Base-by-base conservation (phyloP, 1,140 invertebrate genomes). In the Heliconius himera region DNA sequence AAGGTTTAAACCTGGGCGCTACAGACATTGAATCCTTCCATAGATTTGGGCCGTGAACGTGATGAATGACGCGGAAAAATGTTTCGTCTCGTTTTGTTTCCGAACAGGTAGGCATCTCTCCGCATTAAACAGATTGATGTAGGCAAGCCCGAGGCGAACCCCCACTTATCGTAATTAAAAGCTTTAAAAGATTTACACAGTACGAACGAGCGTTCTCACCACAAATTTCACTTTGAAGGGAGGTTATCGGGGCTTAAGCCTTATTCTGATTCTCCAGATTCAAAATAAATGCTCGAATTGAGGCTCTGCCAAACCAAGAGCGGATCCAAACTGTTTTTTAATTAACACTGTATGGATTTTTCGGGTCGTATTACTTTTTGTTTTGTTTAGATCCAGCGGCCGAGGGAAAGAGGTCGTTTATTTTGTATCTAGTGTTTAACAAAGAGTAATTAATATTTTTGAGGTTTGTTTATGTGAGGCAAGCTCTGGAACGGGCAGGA, bases 151-250 rank as follows among this genome's bases (percentile, higher is more conserved):
- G 77, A 82, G 77, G 75, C 66, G 79, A 79, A 73, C 75, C 75
- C 72, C 86, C 90, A 91, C 90, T 93, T 88, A 89, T 80, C 83
- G 85, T 90, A 91, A 93, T 93, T 93, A 93, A 93, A 93, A 91
- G 85, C 88, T 89, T 91, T 89, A 87, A 88, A 90, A 88, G 85
- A 87, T 90, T 88, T 83, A 85, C 85, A 80, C 81, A 73, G 83
- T 83, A 82, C 60, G 22, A 66, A 29, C 82, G 82, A 85, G 85
- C 82, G 84, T 83, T 85, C 85, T 85, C 74, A 72, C 79, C 81
- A 77, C 85, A 81, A 82, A 84, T 85, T 83, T 85, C 83, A 76
- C 76, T 83, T 79, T 76, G 74, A 76, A 73, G 71, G 66, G 60
- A 66, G 72, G 77, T 79, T 81, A 83, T 83, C 77, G 80, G 29